Evolutionary conservation across 2,888 invertebrate genomes (phyloP).

Genomic region (Diplazon laetatorius): DNA sequence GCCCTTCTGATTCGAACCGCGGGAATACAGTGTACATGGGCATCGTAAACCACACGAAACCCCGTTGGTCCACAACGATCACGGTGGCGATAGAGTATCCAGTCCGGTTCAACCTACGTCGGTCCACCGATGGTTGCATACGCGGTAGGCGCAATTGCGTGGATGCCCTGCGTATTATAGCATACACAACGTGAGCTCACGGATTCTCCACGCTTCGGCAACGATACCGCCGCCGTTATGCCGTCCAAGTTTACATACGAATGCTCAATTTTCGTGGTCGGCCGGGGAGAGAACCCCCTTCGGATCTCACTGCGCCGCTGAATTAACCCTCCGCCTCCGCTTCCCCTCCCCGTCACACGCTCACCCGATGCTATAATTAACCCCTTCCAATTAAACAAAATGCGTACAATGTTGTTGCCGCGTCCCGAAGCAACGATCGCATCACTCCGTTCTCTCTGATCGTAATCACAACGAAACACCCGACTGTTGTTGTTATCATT

Average conservation of each 20-base stretch:
- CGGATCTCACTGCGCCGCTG: conserved; percentile 46
- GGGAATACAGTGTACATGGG: conserved; percentile 42
- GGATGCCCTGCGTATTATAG: conserved; percentile 41
- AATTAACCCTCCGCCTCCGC: conserved; percentile 19
- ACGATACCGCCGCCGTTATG: conserved; percentile 53
- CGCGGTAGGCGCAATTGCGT: conserved; percentile 41
- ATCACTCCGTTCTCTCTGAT: not conserved
- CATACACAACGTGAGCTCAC: conserved; percentile 16
- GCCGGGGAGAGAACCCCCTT: conserved; percentile 44
- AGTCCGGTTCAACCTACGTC: conserved; percentile 29
- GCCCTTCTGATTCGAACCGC: not conserved
- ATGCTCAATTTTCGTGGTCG: conserved; percentile 74
- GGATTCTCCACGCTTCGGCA: conserved; percentile 40
- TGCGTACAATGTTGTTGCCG: conserved; percentile 33
- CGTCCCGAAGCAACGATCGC: conserved; percentile 9
- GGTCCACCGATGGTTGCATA: conserved; percentile 35
- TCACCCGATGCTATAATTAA: conserved; percentile 32
- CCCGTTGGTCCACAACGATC: conserved; percentile 61
- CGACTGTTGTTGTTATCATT: not conserved
- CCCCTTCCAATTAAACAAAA: conserved; percentile 51
- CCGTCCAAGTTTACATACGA: conserved; percentile 79
- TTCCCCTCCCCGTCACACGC: no score
- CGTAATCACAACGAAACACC: not conserved
- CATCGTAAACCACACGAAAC: conserved; percentile 72
- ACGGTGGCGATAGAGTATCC: conserved; percentile 49